Conservation (phyloP, 2,888 invertebrate genomes). For the Eudasyphora cyanicolor region DNA sequence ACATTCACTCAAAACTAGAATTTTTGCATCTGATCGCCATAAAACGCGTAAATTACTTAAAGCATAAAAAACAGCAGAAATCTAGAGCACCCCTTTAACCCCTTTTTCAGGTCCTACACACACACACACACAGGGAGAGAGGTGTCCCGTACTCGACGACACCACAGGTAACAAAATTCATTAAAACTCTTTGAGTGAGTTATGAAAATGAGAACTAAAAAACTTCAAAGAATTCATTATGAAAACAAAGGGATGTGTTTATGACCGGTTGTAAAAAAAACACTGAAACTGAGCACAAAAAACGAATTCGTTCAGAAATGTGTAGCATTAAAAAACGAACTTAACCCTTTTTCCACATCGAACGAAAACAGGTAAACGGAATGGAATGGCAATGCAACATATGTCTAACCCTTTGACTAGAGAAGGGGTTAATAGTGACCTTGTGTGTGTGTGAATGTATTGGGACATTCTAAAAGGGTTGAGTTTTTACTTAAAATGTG, state of each 20-base stretch:
- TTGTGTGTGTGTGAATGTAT: not conserved
- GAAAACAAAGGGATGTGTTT: slow-evolving; percentile 17
- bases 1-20: not conserved
- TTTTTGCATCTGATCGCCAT: slow-evolving; percentile 11
- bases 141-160: too few species aligned
- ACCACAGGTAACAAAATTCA: slow-evolving; percentile 24
- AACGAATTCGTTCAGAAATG: slow-evolving; percentile 8
- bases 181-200: not conserved
- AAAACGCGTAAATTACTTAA: slow-evolving; percentile 40
- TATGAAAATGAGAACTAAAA: not conserved
- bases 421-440: slow-evolving; percentile 25
- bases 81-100: not conserved
- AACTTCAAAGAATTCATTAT: slow-evolving; percentile 24
- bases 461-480: not conserved
- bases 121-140: too few species aligned
- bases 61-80: slow-evolving; percentile 42
- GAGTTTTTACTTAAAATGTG: not conserved
- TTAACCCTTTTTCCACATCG: slow-evolving; percentile 5
- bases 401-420: slow-evolving; percentile 24
- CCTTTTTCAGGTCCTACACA: not conserved
- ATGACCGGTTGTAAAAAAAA: slow-evolving; percentile 8
- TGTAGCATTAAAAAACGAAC: not conserved
- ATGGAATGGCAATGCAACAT: not conserved
- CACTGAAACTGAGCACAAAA: not conserved
- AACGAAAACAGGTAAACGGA: not conserved